Evolutionary conservation across 2,113 vertebrate genomes (phyloP).

Genomic region (Halcyon senegalensis): DNA sequence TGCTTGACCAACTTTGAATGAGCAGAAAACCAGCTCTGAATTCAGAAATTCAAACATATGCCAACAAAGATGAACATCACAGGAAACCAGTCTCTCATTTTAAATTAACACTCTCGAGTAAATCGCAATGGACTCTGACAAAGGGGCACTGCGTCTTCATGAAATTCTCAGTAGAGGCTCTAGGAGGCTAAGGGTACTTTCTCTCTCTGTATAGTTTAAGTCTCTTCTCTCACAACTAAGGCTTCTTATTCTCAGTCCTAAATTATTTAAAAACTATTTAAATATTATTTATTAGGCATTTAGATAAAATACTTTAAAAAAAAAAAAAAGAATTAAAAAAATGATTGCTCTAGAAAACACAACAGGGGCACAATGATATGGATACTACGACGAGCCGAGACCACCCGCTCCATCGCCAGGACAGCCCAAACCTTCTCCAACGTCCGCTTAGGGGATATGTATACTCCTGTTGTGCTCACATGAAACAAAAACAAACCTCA

Average conservation of each 20-base stretch:
- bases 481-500: conserved; percentile 43
- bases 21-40: conserved; percentile 45
- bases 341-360: conserved; percentile 56
- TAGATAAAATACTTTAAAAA: conserved; percentile 47
- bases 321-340: background rate
- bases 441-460: background rate
- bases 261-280: conserved; percentile 59
- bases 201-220: conserved; percentile 54
- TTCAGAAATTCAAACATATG: conserved; percentile 29
- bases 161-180: conserved; percentile 78
- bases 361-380: conserved; percentile 51
- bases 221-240: conserved; percentile 47
- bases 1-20: conserved; percentile 22
- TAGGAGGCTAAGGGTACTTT: conserved; percentile 80
- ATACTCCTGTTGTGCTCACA: background rate
- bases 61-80: conserved; percentile 45
- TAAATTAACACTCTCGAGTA: background rate
- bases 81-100: conserved; percentile 44
- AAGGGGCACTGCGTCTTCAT: conserved; percentile 58
- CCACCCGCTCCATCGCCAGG: background rate
- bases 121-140: conserved; percentile 13
- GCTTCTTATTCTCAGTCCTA: conserved; percentile 47
- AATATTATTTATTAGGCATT: conserved; percentile 69
- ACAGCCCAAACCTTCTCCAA: background rate
- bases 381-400: background rate